phyloP scores from a whole-genome alignment of 2,797 vertebrate species.

The Fringilla coelebs region DNA sequence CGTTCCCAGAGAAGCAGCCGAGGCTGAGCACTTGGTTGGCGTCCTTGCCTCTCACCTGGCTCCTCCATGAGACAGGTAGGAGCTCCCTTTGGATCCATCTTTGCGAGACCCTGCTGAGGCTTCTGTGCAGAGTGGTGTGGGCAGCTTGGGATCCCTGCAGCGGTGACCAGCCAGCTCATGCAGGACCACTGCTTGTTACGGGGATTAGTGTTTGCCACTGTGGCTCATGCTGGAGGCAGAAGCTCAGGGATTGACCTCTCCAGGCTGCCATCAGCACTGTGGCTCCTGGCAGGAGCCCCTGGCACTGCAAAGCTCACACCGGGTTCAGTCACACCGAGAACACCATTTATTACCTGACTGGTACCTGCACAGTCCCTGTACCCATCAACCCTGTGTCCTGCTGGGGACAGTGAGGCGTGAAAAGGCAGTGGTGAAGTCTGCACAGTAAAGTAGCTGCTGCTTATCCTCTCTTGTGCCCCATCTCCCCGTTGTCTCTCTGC shows the following conservation, averaged over 20 bases:
- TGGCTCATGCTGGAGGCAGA: neutral
- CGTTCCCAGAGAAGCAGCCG: neutral
- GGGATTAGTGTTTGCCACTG: fast-evolving
- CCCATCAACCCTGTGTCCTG: fast-evolving
- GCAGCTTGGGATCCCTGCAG: neutral
- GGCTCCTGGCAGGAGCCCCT: neutral
- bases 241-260: neutral
- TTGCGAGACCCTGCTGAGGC: neutral
- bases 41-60: neutral
- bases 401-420: fast-evolving
- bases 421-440: neutral
- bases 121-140: fast-evolving
- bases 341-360: fast-evolving
- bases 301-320: fast-evolving
- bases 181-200: fast-evolving
- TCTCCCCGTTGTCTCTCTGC: fast-evolving
- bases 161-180: neutral
- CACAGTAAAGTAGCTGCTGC: neutral
- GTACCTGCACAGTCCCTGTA: neutral
- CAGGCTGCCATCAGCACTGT: fast-evolving
- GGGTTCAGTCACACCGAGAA: neutral
- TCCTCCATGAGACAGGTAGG: neutral
- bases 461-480: neutral
- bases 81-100: neutral
- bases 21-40: neutral